Evolutionary conservation across 2,797 vertebrate genomes (phyloP).

Genomic region (Sarcophilus harrisii): DNA sequence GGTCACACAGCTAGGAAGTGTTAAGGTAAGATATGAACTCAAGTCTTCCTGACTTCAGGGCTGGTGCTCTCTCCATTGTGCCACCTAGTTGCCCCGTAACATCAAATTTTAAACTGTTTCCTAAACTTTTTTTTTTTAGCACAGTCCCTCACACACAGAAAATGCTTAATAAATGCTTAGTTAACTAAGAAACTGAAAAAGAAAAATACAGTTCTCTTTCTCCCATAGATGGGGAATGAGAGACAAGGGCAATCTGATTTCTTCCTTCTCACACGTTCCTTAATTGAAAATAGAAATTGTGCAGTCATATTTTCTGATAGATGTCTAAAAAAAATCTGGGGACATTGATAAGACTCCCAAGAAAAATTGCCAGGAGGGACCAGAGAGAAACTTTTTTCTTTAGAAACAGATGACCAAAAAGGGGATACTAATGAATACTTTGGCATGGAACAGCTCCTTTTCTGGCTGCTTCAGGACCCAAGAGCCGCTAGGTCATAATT

Average conservation of each 20-base stretch:
- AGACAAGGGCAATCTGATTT: constrained; percentile 64
- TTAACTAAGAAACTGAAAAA: not conserved
- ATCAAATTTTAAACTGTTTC: not conserved
- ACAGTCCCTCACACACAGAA: not conserved
- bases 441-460: constrained; percentile 82
- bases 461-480: constrained; percentile 85
- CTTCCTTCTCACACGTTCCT: constrained; percentile 48
- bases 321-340: constrained; percentile 80
- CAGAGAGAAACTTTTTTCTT: constrained; percentile 83
- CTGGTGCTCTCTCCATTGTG: no score
- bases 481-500: constrained; percentile 86
- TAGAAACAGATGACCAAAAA: constrained; percentile 81
- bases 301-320: constrained; percentile 77
- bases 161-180: not conserved
- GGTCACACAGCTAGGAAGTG: no score
- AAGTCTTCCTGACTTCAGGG: no score
- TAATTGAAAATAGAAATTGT: constrained; percentile 72
- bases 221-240: constrained; percentile 58
- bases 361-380: constrained; percentile 79
- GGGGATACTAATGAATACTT: constrained; percentile 87
- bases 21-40: no score
- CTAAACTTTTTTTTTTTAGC: not conserved
- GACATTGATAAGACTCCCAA: constrained; percentile 75
- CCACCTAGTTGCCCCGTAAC: no score
- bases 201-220: constrained; percentile 11